Evolutionary conservation across 1,140 invertebrate genomes (phyloP), one percentile per base, ranked within the genome.

Genomic region (Plutomurus gul): DNA sequence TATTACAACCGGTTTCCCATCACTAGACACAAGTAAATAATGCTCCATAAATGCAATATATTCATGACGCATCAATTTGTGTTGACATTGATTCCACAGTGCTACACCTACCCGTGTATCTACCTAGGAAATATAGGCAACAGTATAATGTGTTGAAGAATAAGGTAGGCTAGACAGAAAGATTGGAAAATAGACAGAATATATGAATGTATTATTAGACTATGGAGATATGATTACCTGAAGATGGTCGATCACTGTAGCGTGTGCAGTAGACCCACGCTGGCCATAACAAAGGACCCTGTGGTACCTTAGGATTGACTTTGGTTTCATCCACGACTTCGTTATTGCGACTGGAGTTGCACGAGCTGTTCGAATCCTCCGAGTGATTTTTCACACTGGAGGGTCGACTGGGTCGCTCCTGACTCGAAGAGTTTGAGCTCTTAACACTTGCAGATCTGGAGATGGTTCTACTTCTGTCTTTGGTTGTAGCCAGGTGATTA

Each of bases 181-280:
- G 33, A 18, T 36, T 11, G 22, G 18, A 43, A 20, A 7, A 18
- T 40, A 13, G 1, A 30, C 11, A 37, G 4, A 27, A 4, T 22
- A 27, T 11, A 30, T n/a, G 13, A 47, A 30, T 49, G 36, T 49
- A 56, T 10, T 76, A 30, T 33, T 76, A 72, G 30, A 49, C 7
- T 39, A 65, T 60, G 33, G 70, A 13, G 6, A 49, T n/a, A 56
- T 75, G 88, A 91, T 90, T 89, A 98, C 96, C 96, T 88, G 95
- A 95, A 83, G 95, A 97, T 6, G 97, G 96, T 85, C 96, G 89
- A 88, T 98, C 96, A 74, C 95, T 97, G 87, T 98, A 98, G 87
- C 97, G 90, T 0, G 97, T 98, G 87, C 96, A 98, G 87, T 96
- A 99, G 22, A 99, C 95, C 97, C 97, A 99, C 0, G 96, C 96